Percentiles rank a stretch among this genome's conserved stretches.
These are phyloP conservation scores for Anguilla japonica DNA, from an alignment of 2,113 vertebrate genomes.

Conservation along the genomic window DNA sequence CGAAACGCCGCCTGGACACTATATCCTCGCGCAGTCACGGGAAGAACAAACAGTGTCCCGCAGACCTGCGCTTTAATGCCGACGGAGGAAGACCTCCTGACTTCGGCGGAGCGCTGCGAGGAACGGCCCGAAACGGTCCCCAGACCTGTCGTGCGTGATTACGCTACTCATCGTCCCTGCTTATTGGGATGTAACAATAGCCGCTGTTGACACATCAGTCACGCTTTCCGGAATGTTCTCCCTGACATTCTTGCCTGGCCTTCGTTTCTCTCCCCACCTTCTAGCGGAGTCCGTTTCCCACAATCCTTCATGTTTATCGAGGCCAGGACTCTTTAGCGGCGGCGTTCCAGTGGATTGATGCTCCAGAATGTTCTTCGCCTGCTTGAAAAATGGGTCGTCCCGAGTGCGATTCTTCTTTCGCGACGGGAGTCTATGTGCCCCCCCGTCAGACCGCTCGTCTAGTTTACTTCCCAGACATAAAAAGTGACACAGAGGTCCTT, in stretches of 20 bases:
- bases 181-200: not conserved
- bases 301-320: conserved; percentile 2
- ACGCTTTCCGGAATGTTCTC: not conserved
- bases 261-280: not conserved
- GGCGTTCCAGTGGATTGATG: not conserved
- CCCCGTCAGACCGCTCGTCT: not conserved
- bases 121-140: not conserved
- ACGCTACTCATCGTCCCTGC: not conserved
- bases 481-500: not conserved
- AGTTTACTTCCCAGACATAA: not conserved
- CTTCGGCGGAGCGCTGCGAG: not conserved
- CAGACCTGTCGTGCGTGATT: not conserved
- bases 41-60: conserved; percentile 39
- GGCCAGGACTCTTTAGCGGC: not conserved
- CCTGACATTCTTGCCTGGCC: not conserved
- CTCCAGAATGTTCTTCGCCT: not conserved
- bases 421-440: not conserved
- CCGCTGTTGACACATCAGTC: not conserved
- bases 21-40: conserved; percentile 16
- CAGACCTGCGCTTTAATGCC: not conserved
- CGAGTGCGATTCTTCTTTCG: not conserved
- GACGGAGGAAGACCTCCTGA: not conserved
- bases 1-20: conserved; percentile 40
- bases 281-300: not conserved
- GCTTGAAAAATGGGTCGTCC: not conserved